These are phyloP conservation scores for Anolis sagrei DNA, from an alignment of 2,113 vertebrate species.

Conservation along the genomic window DNA sequence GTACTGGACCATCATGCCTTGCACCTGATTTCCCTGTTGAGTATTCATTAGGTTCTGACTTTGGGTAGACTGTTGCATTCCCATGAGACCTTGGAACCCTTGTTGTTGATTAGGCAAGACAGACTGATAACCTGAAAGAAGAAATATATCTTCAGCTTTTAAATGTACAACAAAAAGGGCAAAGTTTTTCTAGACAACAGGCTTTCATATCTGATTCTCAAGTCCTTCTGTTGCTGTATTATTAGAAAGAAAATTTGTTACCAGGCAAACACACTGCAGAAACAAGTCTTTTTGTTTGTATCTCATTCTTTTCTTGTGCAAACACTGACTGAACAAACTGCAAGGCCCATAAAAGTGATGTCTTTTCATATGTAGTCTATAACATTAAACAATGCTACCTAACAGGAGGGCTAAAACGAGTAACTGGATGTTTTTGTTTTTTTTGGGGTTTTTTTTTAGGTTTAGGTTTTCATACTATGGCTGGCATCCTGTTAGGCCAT, in stretches of 20 bases:
- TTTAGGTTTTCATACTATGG: background rate
- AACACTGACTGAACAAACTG: background rate
- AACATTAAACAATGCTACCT: background rate
- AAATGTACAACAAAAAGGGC: background rate
- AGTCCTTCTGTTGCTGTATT: background rate
- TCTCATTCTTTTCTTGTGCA: background rate
- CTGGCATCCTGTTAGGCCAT: too few relatives aligned
- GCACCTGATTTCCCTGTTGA: constrained; percentile 83
- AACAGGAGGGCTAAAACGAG: background rate
- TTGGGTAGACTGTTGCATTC: constrained; percentile 85
- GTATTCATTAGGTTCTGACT: constrained; percentile 81
- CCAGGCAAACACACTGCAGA: background rate
- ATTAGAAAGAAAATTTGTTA: background rate
- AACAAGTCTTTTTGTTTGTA: background rate
- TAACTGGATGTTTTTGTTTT: too few relatives aligned
- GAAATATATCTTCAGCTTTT: background rate
- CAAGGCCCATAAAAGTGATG: background rate
- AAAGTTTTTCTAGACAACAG: background rate
- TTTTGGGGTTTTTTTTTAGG: background rate
- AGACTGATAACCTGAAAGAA: constrained; percentile 83
- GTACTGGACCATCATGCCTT: constrained; percentile 88
- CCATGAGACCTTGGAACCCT: constrained; percentile 83
- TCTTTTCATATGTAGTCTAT: background rate
- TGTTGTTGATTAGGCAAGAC: constrained; percentile 82
- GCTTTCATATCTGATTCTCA: background rate